Base-by-base conservation (phyloP, 2,113 vertebrate species). In the Acanthochromis polyacanthus region DNA sequence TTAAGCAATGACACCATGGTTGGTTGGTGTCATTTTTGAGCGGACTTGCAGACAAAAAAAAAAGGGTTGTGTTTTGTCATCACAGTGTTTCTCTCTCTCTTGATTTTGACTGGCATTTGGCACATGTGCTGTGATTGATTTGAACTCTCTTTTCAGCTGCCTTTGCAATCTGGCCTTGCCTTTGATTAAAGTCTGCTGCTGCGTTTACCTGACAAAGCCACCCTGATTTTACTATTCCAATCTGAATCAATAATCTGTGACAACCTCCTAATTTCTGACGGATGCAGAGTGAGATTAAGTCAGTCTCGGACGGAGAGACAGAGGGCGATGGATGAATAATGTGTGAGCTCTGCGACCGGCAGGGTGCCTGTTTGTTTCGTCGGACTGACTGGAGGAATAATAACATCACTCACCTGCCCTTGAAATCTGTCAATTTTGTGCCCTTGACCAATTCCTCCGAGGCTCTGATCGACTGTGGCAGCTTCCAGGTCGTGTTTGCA, bases 401-500 rank as follows among this genome's bases (percentile, higher is more conserved):
- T 5, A 56, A 75, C 38, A 71, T 76, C 56, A 50, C 48, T 73
- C 53, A 43, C 52, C 59, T 73, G 78, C 43, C 38, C 45, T 55
- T 48, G 55, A 76, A 63, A 65, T 81, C 66, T 56, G 68, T 76
- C 64, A 71, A 32, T 71, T 63, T 48, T 43, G 45, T 69, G 30
- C 12, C 74, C 61, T 61, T 53, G 65, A 83, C 45, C 38, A 64
- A 52, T 22, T 71, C 57, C 59, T 56, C 52, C 1, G 4, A 58
- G 64, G 63, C 58, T 69, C 15, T 63, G 38, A 45, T 3, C 7
- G 32, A 36, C 32, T n/a, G 20, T 15, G 28, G 30, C 1, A 53
- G 62, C 46, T 53, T 60, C 60, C 3, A 56, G 14, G 16, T 61
- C 64, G 23, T 40, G 4, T 45, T 65, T 8, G 10, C 19, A 45